Conservation (phyloP, 2,113 vertebrate species). For the Nyctereutes procyonoides region DNA sequence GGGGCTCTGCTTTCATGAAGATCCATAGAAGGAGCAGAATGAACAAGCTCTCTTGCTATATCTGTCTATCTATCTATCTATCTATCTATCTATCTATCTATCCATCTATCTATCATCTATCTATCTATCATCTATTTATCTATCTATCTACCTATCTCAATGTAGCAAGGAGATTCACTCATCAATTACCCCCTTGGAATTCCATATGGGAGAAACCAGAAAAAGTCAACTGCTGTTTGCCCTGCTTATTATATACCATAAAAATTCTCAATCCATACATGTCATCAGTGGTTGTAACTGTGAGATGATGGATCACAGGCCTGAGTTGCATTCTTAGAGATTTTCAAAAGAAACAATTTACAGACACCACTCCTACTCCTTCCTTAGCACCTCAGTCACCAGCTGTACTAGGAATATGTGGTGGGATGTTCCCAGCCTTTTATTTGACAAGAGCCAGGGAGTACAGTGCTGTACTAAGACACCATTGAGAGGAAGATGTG, state of each 20-base stretch:
- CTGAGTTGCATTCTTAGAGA: background rate
- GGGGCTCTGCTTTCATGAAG: background rate
- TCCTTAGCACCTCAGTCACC: background rate
- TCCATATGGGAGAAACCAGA: background rate
- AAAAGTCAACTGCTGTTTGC: background rate
- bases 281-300: background rate
- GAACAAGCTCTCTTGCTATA: background rate
- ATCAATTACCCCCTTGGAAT: background rate
- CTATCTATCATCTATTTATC: background rate
- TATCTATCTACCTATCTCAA: background rate
- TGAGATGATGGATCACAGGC: background rate
- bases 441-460: background rate
- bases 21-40: slow-evolving; percentile 6
- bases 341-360: slow-evolving; percentile 21
- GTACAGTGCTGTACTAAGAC: background rate
- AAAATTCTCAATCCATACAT: background rate
- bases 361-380: background rate
- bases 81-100: background rate
- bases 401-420: background rate
- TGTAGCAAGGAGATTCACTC: background rate
- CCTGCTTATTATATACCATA: background rate
- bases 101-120: background rate
- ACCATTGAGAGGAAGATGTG: slow-evolving; percentile 19
- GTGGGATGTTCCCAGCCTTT: background rate
- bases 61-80: background rate